Percentiles rank a stretch among this genome's conserved stretches.
Evolutionary conservation across 2,113 vertebrate genomes (phyloP).

Genomic region (Recurvirostra avosetta): DNA sequence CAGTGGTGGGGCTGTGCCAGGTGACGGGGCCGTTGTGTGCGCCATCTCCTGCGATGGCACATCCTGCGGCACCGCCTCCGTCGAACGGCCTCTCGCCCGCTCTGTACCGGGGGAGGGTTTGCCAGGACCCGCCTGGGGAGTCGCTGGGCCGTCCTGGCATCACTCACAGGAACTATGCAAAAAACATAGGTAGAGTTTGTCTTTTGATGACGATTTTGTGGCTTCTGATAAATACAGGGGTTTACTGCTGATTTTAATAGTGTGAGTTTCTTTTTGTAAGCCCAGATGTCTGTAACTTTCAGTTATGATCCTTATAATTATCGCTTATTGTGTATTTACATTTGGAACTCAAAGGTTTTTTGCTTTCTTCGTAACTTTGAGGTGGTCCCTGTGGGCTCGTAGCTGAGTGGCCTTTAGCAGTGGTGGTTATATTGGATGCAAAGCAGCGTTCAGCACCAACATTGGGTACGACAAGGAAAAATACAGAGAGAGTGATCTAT

Average conservation of each 20-base stretch:
- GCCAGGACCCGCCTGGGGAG: background rate
- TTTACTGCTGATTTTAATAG: background rate
- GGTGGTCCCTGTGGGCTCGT: rapidly evolving
- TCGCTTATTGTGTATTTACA: background rate
- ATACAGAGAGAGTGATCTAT: background rate
- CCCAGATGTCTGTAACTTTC: background rate
- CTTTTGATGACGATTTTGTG: background rate
- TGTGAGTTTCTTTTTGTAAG: background rate
- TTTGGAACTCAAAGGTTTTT: background rate
- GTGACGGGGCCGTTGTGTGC: rapidly evolving
- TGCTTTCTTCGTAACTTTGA: background rate
- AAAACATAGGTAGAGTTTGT: background rate
- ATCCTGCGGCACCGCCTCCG: no score
- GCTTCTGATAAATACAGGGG: background rate
- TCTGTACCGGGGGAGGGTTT: background rate
- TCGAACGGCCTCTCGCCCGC: background rate
- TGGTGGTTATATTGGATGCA: background rate
- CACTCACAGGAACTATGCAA: rapidly evolving
- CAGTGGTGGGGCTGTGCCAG: rapidly evolving
- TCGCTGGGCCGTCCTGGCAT: background rate
- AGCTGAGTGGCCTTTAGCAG: background rate
- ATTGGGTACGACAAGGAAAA: rapidly evolving
- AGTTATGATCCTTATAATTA: background rate
- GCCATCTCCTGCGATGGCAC: background rate
- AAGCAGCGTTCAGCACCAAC: background rate